A percentile compares a stretch with the other conserved stretches of the same genome.
Conservation (phyloP, 1,140 invertebrate genomes). For the Venustaconcha ellipsiformis region DNA sequence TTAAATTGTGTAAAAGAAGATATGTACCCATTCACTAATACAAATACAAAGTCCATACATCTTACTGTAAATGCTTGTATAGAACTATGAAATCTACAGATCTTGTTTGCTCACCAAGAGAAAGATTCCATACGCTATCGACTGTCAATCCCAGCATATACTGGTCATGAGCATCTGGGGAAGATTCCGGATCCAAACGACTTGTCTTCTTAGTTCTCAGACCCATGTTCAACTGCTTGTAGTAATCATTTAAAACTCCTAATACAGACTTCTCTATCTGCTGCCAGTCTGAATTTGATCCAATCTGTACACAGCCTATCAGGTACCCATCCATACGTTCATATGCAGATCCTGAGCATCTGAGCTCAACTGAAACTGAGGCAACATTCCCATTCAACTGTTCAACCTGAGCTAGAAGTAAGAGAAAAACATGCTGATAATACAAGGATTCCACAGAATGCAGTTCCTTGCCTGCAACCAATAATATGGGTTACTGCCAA, state of each 20-base stretch:
- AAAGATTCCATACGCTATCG: slow-evolving; percentile 52
- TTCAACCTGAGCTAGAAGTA: too few species aligned
- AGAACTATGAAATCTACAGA: too few species aligned
- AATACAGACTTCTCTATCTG: slow-evolving; percentile 50
- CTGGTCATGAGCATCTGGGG: slow-evolving; percentile 20
- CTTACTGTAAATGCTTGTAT: too few species aligned
- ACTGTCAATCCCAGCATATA: slow-evolving; percentile 56
- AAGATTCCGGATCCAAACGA: slow-evolving; percentile 47
- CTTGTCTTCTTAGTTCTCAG: slow-evolving; percentile 54
- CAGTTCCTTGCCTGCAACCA: too few species aligned
- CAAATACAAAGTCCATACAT: too few species aligned
- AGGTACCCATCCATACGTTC: slow-evolving; percentile 32
- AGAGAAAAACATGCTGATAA: too few species aligned
- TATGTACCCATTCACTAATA: too few species aligned
- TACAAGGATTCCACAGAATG: too few species aligned
- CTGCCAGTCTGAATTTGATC: slow-evolving; percentile 47
- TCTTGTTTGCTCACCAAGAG: slow-evolving; percentile 49
- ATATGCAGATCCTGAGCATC: slow-evolving; percentile 16
- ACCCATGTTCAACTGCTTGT: slow-evolving; percentile 53
- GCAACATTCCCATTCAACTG: too few species aligned
- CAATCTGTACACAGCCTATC: slow-evolving; percentile 53
- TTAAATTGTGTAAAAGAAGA: too few species aligned
- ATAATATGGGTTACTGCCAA: too few species aligned
- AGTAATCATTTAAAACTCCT: slow-evolving; percentile 44
- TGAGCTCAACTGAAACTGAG: slow-evolving; percentile 22